phyloP scores from a whole-genome alignment of 2,113 vertebrate genomes.

The Uropsilus gracilis region DNA sequence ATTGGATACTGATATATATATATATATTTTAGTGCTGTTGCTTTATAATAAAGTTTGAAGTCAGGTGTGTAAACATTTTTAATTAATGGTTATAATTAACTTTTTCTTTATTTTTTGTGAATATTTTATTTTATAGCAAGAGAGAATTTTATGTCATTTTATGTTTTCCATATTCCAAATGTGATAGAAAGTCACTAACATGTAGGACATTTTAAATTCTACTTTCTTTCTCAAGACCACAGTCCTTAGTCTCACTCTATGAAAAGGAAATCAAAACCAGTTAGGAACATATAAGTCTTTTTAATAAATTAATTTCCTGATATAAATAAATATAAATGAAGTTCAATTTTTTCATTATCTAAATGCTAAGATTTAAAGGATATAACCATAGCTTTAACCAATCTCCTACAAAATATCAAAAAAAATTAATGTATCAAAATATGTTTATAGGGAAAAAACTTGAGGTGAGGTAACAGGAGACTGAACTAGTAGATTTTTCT shows the following conservation, averaged over 20 bases:
- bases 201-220: neutral
- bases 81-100: neutral
- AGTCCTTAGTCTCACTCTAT: neutral
- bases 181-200: neutral
- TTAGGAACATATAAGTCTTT: too few relatives aligned
- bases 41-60: too few relatives aligned
- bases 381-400: conserved; percentile 17
- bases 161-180: neutral
- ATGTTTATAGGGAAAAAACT: neutral
- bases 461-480: neutral
- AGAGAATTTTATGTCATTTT: neutral
- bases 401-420: conserved; percentile 3
- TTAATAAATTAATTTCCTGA: conserved; percentile 34
- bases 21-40: too few relatives aligned
- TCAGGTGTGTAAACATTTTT: too few relatives aligned
- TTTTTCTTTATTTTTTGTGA: neutral
- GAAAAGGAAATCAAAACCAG: conserved; percentile 30
- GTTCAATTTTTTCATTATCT: neutral
- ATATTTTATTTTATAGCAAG: conserved; percentile 38
- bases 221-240: neutral
- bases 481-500: neutral
- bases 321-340: conserved; percentile 33
- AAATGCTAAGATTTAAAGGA: neutral
- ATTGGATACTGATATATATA: too few relatives aligned
- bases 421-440: neutral